Evolutionary conservation across 2,888 invertebrate species (phyloP), one percentile per base, ranked within the genome.

Genomic region (Spilarctia lutea): DNA sequence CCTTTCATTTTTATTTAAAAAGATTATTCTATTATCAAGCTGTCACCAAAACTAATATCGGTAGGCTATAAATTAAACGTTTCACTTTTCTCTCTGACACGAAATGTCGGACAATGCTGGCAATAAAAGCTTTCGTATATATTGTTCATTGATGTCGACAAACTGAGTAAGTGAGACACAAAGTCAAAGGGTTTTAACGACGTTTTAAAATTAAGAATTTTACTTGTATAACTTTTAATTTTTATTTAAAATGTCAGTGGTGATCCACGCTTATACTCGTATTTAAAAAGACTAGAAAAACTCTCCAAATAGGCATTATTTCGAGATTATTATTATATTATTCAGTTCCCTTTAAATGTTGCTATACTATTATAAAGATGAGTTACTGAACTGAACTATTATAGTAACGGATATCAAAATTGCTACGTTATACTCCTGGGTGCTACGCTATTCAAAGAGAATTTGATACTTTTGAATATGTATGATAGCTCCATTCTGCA

Each of bases 391-490:
- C n/a, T 20, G n/a, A 56, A 70, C 69, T 68, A 16, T 24, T 77
- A 48, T 75, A 73, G 65, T 13, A 69, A 71, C 52, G 70, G 77
- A 67, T 68, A 66, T 27, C 20, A 42, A 69, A 72, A 74, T 75
- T 71, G 78, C 72, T 75, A 74, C 63, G 76, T 76, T 72, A 60
- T 71, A 73, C 65, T 75, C 70, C 69, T 73, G 72, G 77, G 71
- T 75, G 72, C 72, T 79, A 85, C 87, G 86, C 82, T 85, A 87
- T 87, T 87, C 78, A 81, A 81, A 77, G 76, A 74, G 78, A 81
- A 77, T 83, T 82, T 84, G 84, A 86, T 83, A 82, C 86, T 82
- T 82, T 79, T 87, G 87, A 87, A 87, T 87, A 87, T 87, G 82
- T 80, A 87, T 86, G 83, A 33, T 72, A 68, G 66, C 65, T 68